These are phyloP conservation scores for Meleagris gallopavo DNA, from an alignment of 2,113 vertebrate species.

Conservation along the genomic window DNA sequence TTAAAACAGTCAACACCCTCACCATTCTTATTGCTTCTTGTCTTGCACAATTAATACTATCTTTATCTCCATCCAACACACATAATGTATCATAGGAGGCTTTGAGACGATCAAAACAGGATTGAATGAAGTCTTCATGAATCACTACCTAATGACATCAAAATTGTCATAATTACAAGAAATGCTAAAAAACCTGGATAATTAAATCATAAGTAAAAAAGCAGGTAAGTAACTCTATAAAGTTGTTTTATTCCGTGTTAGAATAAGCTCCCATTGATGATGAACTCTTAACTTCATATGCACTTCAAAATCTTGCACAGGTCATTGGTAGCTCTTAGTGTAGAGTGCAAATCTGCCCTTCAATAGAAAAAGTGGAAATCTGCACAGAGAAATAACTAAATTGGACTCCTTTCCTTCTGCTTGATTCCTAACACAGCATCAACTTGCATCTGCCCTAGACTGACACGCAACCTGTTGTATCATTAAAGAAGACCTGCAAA, in stretches of 20 bases:
- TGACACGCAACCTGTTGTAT: not conserved
- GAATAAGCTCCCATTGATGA: not conserved
- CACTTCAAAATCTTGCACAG: not conserved
- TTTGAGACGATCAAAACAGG: slow-evolving; percentile 98
- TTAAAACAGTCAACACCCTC: slow-evolving; percentile 95
- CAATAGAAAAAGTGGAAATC: not conserved
- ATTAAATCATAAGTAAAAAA: not conserved
- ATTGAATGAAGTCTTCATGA: slow-evolving; percentile 99
- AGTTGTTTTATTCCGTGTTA: not conserved
- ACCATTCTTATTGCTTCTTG: slow-evolving; percentile 99
- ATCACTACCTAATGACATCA: slow-evolving; percentile 90
- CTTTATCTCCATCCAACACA: slow-evolving; percentile 98
- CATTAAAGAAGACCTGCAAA: not conserved
- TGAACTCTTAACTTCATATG: not conserved
- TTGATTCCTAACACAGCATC: not conserved
- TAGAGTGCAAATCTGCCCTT: not conserved
- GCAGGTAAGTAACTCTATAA: not conserved
- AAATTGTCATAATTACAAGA: slow-evolving; percentile 26
- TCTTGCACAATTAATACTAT: slow-evolving; percentile 97
- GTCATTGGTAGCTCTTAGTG: not conserved
- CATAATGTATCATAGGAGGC: slow-evolving; percentile 97
- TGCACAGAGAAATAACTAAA: not conserved
- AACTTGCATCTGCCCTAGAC: not conserved
- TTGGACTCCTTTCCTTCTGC: not conserved
- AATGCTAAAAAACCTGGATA: not conserved